A percentile compares a stretch with the other conserved stretches of the same genome.
Conservation (phyloP, 2,797 vertebrate species). For the Vultur gryphus region DNA sequence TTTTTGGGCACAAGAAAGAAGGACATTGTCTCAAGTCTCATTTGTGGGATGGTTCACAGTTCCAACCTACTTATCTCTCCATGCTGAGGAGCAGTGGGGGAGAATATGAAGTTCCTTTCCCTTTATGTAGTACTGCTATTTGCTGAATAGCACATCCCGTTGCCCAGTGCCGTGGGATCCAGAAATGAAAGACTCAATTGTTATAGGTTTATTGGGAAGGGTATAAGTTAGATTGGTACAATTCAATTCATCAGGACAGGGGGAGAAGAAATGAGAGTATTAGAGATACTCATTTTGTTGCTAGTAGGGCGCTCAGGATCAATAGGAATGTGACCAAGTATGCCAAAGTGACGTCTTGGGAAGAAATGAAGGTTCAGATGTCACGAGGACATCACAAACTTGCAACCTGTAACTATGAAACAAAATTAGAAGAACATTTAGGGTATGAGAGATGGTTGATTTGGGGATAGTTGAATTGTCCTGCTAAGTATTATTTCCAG, state of each 20-base stretch:
- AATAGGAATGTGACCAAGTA: neutral
- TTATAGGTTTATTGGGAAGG: neutral
- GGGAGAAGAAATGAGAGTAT: neutral
- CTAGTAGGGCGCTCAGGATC: neutral
- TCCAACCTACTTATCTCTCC: neutral
- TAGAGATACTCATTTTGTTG: neutral
- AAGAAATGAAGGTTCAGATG: neutral
- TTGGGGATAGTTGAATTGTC: neutral
- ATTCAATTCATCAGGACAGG: neutral
- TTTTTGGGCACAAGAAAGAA: neutral
- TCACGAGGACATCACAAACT: neutral
- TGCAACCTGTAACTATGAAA: neutral
- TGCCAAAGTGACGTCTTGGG: neutral
- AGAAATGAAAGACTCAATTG: constrained; percentile 13
- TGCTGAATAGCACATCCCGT: neutral
- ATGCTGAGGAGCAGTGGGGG: neutral
- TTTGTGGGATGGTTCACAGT: neutral
- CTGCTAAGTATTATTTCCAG: neutral
- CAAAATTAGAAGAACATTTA: neutral
- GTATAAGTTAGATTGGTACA: neutral
- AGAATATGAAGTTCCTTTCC: neutral
- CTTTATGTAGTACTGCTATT: neutral
- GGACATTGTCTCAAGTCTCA: neutral
- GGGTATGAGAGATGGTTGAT: neutral
- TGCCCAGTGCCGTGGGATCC: neutral